phyloP scores from a whole-genome alignment of 2,113 vertebrate species.

The Synodontis membranacea region DNA sequence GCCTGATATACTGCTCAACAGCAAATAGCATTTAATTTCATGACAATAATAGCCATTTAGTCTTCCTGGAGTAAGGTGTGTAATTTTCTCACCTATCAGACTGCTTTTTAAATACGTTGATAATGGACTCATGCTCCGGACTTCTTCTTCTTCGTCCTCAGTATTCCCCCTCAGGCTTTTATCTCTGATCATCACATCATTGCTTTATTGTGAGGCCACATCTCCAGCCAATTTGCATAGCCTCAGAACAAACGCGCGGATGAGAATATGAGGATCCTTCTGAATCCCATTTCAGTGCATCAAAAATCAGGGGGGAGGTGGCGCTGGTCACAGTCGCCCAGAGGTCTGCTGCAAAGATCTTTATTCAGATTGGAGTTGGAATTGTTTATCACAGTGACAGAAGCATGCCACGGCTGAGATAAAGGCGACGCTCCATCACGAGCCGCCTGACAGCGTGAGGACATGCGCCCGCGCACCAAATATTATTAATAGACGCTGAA shows the following conservation, averaged over 20 bases:
- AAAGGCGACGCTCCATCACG: slow-evolving; percentile 99
- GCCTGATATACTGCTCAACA: not conserved
- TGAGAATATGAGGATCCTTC: slow-evolving; percentile 12
- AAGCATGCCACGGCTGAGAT: slow-evolving; percentile 98
- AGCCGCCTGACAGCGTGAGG: slow-evolving; percentile 95
- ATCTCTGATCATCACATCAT: slow-evolving; percentile 28
- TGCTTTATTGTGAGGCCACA: slow-evolving; percentile 30
- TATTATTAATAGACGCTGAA: slow-evolving; percentile 99
- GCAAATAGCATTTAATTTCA: not conserved
- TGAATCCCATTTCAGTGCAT: slow-evolving; percentile 37
- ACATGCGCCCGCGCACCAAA: slow-evolving; percentile 90
- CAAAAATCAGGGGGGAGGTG: slow-evolving; percentile 50
- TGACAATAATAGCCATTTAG: not conserved
- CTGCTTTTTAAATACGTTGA: slow-evolving; percentile 13
- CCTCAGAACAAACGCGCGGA: slow-evolving; percentile 36
- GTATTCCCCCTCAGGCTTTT: slow-evolving; percentile 35
- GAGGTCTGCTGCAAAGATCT: slow-evolving; percentile 99
- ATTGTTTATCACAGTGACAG: slow-evolving; percentile 99
- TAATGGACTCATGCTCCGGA: slow-evolving; percentile 13
- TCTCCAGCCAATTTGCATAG: slow-evolving; percentile 36
- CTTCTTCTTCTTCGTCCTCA: not conserved
- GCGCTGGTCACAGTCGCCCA: slow-evolving; percentile 75
- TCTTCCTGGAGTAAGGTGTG: not conserved
- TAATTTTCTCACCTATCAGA: slow-evolving; percentile 31
- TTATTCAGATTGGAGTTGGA: slow-evolving; percentile 99